Percentiles rank a stretch among this genome's conserved stretches.
These are phyloP conservation scores for Eupsittula cactorum DNA, from an alignment of 2,113 vertebrate genomes.

Conservation along the genomic window DNA sequence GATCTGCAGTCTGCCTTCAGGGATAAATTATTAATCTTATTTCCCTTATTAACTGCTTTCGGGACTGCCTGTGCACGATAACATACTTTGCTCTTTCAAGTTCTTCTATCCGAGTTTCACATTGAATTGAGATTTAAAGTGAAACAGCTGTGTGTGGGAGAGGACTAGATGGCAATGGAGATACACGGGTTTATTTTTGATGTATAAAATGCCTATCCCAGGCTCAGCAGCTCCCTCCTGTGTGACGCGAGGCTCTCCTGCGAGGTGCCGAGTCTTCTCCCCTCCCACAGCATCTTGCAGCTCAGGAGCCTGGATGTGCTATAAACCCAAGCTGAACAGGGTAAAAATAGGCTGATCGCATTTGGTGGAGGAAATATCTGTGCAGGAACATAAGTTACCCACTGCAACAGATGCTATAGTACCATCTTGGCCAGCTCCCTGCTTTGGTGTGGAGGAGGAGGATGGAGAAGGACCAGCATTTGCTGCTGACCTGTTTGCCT, in stretches of 20 bases:
- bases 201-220: constrained; percentile 49
- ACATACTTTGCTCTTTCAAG: constrained; percentile 61
- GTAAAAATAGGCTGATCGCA: constrained; percentile 21
- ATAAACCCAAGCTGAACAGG: not conserved
- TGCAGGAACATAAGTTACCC: not conserved
- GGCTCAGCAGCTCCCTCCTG: constrained; percentile 61
- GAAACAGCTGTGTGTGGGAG: constrained; percentile 73
- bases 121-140: constrained; percentile 55
- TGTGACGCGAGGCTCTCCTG: constrained; percentile 43
- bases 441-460: not conserved
- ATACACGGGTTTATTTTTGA: constrained; percentile 67
- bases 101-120: constrained; percentile 45
- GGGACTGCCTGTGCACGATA: constrained; percentile 28
- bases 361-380: not conserved
- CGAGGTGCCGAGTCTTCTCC: constrained; percentile 36
- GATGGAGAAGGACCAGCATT: not conserved
- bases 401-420: not conserved
- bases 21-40: constrained; percentile 59
- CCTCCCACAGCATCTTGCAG: constrained; percentile 59
- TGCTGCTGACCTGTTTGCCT: not conserved
- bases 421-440: not conserved
- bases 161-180: constrained; percentile 55
- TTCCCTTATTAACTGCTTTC: constrained; percentile 65
- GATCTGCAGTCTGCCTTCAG: constrained; percentile 53
- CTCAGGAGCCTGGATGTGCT: constrained; percentile 25